Percentiles rank a stretch among this genome's conserved stretches.
Conservation (phyloP, 2,888 invertebrate genomes). For the Polyommatus iphigenia region DNA sequence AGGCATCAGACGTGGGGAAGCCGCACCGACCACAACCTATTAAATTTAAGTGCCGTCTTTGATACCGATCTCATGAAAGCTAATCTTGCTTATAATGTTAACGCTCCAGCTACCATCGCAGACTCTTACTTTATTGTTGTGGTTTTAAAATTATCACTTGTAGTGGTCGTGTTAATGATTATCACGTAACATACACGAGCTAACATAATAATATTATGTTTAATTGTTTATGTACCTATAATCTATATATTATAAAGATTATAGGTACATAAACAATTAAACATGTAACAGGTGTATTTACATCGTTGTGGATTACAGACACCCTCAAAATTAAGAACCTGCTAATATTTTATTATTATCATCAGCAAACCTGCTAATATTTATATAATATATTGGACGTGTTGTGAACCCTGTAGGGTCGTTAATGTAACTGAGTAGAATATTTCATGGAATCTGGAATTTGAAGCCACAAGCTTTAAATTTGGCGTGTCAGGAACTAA, state of each 20-base stretch:
- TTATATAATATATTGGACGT: background rate
- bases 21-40: constrained; percentile 30
- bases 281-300: too few relatives aligned
- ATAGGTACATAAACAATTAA: too few relatives aligned
- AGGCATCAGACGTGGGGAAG: constrained; percentile 19
- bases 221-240: too few relatives aligned
- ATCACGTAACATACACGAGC: background rate
- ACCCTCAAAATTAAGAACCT: background rate
- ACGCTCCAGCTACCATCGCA: constrained; percentile 17
- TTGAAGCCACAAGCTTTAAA: background rate
- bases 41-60: constrained; percentile 30
- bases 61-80: constrained; percentile 29
- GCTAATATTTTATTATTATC: too few relatives aligned
- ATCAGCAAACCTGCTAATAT: background rate
- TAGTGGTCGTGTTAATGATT: constrained; percentile 13
- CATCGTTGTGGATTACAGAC: background rate
- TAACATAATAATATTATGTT: too few relatives aligned
- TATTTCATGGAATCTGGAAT: background rate
- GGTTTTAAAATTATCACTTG: constrained; percentile 16
- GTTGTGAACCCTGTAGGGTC: background rate
- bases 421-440: background rate
- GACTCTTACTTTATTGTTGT: constrained; percentile 28
- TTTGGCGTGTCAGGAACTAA: constrained; percentile 20
- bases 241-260: too few relatives aligned
- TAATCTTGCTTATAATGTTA: constrained; percentile 24